A percentile compares a stretch with the other conserved stretches of the same genome.
Conservation (phyloP, 2,888 invertebrate genomes). For the Amorpha juglandis region DNA sequence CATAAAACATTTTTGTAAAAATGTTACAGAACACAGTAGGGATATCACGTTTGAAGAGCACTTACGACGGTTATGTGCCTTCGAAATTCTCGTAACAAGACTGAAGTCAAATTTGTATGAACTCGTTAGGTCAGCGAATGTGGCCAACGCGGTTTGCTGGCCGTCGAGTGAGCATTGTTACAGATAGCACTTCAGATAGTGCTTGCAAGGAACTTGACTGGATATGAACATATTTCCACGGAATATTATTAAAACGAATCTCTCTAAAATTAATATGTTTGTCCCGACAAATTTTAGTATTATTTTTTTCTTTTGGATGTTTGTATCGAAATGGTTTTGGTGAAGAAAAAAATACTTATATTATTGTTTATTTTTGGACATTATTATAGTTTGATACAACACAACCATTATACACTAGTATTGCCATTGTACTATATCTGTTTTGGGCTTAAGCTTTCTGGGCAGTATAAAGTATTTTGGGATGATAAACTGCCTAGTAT, state of each 20-base stretch:
- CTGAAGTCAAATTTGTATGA: slow-evolving; percentile 24
- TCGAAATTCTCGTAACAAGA: slow-evolving; percentile 61
- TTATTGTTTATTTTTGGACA: too few relatives aligned
- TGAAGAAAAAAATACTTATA: background rate
- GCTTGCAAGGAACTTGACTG: slow-evolving; percentile 28
- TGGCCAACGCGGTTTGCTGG: slow-evolving; percentile 35
- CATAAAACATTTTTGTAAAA: background rate
- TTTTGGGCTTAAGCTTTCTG: too few relatives aligned
- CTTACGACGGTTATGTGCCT: slow-evolving; percentile 42
- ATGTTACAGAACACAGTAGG: background rate
- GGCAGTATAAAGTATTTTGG: too few relatives aligned
- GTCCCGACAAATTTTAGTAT: background rate
- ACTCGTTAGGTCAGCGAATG: slow-evolving; percentile 35
- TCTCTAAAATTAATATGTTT: background rate
- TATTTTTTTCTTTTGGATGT: background rate
- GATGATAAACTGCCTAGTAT: too few relatives aligned
- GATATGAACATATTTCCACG: slow-evolving; percentile 1
- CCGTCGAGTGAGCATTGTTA: slow-evolving; percentile 42
- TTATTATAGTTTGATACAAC: too few relatives aligned
- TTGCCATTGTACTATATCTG: too few relatives aligned
- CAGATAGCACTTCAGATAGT: slow-evolving; percentile 32
- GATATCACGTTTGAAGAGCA: slow-evolving; percentile 42
- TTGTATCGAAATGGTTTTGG: background rate
- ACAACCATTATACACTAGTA: too few relatives aligned
- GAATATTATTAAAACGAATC: background rate